Base-by-base conservation (phyloP, 2,113 vertebrate species). In the Ochotona princeps region DNA sequence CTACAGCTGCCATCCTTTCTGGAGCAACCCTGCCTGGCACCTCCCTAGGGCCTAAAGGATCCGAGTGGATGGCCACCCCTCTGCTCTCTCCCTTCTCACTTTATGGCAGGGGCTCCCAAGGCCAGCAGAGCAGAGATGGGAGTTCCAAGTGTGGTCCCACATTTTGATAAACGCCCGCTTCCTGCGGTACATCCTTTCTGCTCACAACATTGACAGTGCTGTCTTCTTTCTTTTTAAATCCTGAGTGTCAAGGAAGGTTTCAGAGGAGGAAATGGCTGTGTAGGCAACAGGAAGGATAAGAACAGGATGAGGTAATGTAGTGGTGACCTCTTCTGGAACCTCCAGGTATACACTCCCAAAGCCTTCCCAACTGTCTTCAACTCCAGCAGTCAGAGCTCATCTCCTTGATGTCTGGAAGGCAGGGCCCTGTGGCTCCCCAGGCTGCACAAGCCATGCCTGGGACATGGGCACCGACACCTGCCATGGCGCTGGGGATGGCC, bases 211-310 rank as follows among this genome's bases (percentile, higher is more conserved):
- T 35, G 70, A 85, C 18, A 78, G 38, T 85, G 15, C 13, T 28
- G 86, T 90, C 35, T 44, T 86, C 83, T 38, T 74, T 83, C 20
- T 89, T 89, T 79, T 66, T 80, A 65, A 89, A 51, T 47, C 23
- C 57, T 83, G 10, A 70, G 7, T 80, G 8, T 47, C 80, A 83
- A 15, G 63, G 7, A 89, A 23, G 86, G 76, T 80, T 95, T 91
- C 54, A 66, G 67, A 44, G 21, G 75, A 86, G 25, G 72, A 35
- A 78, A 72, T 38, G 20, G 51, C 21, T 72, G 32, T 44, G 6
- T 28, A 73, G 47, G 65, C 1, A 94, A 7, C 35, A 76, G 73
- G 44, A 32, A 87, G 25, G 23, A 4, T 47, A 82, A 82, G 75
- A 70, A 79, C 66, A 57, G 38, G 38, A 44, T 44, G 38, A 44